Percentiles rank a stretch among this genome's conserved stretches.
These are phyloP conservation scores for Addax nasomaculatus DNA, from an alignment of 2,113 vertebrate species.

Conservation along the genomic window DNA sequence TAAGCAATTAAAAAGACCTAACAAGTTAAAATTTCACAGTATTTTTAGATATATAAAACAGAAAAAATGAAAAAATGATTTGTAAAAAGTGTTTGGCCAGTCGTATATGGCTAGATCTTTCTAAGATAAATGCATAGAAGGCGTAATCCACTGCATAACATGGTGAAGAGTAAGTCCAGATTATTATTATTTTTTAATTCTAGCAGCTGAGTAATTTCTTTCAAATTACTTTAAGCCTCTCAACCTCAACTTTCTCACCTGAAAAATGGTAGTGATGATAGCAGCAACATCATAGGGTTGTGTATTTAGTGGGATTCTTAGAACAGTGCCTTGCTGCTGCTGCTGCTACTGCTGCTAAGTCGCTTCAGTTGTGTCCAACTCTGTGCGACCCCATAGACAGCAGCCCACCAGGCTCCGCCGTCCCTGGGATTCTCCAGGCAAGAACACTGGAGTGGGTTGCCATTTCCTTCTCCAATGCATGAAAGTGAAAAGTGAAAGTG, in stretches of 20 bases:
- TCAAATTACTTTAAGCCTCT: neutral
- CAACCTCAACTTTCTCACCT: neutral
- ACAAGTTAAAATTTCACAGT: neutral
- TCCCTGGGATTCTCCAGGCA: too few species aligned
- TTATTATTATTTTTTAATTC: neutral
- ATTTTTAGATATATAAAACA: neutral
- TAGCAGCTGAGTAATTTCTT: neutral
- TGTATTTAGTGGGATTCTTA: neutral
- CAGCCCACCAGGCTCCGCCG: too few species aligned
- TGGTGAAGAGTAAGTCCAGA: neutral
- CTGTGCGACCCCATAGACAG: too few species aligned
- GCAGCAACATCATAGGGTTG: rapidly evolving
- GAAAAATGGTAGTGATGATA: neutral
- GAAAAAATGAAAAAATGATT: neutral
- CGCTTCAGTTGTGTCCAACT: rapidly evolving
- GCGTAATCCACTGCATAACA: neutral
- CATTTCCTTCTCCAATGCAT: too few species aligned
- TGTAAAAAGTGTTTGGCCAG: neutral
- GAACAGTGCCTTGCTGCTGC: too few species aligned
- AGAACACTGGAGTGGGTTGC: too few species aligned
- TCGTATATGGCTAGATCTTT: neutral
- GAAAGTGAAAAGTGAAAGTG: too few species aligned
- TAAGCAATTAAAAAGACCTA: neutral
- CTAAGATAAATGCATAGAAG: neutral
- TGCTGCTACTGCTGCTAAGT: too few species aligned